Evolutionary conservation across 2,113 vertebrate species (phyloP), one percentile per base, ranked within the genome.

Genomic region (Grammomys surdaster): DNA sequence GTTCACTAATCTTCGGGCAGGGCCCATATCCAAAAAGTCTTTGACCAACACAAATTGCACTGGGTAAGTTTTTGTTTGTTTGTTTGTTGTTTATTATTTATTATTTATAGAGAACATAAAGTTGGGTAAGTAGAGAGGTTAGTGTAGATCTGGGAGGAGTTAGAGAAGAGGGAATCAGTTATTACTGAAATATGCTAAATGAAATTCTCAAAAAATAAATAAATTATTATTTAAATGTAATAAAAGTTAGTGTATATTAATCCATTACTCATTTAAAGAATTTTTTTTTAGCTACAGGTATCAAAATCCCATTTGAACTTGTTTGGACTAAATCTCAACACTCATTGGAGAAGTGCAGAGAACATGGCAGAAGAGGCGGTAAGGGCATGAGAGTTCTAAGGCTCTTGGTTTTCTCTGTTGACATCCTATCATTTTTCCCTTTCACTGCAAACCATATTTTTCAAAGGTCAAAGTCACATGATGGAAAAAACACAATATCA

Each of bases 271-370:
- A n/a, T 2, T n/a, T 19, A 72, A 72, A 72, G 33, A 20, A n/a
- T n/a, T 0, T 19, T 77, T 20, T 82, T 95, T 90, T 84, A n/a
- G 19, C 69, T 84, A 73, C 12, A 56, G 51, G 51, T 26, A 81
- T 51, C 63, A 88, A 80, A 94, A 93, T 91, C n/a, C 24, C 51
- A 80, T 82, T 77, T 60, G 58, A 89, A 76, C 20, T 36, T 48
- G 2, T 20, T 76, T 89, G 72, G n/a, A 14, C n/a, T 87, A 76
- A 60, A 86, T 20, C 22, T 43, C 14, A 19, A 48, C 33, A 60
- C 58, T 63, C 1, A 24, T 13, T 77, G 48, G 51, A 89, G n/a
- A 5, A 3, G 2, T 33, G 2, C 12, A 22, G 31, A 24, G 13
- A 80, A 7, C 0, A 43, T 43, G 24, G 12, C 6, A 14, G 13